phyloP scores from a whole-genome alignment of 2,888 invertebrate genomes.

The Aspidapion aeneum region DNA sequence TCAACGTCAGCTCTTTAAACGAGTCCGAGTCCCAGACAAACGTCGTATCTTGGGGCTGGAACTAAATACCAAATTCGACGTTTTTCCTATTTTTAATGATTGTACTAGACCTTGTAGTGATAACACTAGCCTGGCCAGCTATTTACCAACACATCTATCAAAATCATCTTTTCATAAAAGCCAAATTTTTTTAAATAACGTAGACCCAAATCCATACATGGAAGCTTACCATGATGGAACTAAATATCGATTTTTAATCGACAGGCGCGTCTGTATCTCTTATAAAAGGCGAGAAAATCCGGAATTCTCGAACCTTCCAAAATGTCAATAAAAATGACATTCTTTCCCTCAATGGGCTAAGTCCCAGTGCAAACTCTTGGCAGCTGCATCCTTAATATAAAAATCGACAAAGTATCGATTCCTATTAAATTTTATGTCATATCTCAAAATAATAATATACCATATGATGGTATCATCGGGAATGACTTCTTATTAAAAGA shows the following conservation, averaged over 20 bases:
- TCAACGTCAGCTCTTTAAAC: background rate
- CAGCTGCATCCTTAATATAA: no score
- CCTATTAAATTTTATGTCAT: no score
- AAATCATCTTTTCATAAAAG: no score
- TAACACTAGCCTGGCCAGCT: no score
- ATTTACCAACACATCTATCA: no score
- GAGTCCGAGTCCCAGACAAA: background rate
- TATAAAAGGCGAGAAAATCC: slow-evolving; percentile 19
- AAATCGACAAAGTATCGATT: no score
- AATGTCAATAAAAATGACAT: background rate
- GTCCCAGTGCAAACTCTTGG: slow-evolving; percentile 16
- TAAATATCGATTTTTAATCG: slow-evolving; percentile 21
- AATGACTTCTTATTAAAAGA: slow-evolving; percentile 24
- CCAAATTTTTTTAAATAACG: background rate
- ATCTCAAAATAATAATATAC: slow-evolving; percentile 11
- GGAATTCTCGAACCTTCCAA: no score
- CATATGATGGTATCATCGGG: slow-evolving; percentile 27
- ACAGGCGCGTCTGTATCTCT: slow-evolving; percentile 26
- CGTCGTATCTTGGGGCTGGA: background rate
- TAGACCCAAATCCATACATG: background rate
- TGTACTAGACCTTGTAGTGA: no score
- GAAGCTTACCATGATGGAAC: background rate
- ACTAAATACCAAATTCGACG: background rate
- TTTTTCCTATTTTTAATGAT: no score
- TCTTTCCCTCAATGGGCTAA: slow-evolving; percentile 9